phyloP scores from a whole-genome alignment of 30 jellyfish, hydroid and myxozoan genomes.

The Pelagia noctiluca region DNA sequence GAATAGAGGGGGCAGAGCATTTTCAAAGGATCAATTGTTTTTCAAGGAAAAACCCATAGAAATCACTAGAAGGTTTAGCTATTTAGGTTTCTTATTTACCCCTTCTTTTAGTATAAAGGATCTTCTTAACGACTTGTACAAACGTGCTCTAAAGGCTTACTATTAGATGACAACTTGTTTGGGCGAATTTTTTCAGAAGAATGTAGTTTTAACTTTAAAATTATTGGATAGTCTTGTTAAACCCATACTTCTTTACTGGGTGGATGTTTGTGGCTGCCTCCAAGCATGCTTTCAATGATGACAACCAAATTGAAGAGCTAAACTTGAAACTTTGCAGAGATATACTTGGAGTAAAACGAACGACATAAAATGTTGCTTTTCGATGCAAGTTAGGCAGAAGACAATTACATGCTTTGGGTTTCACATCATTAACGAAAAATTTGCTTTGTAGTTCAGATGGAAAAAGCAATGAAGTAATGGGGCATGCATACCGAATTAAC shows the following conservation, averaged over 20 bases:
- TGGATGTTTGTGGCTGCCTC: too few relatives aligned
- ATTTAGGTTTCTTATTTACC: conserved; percentile 30
- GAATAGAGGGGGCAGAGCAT: conserved; percentile 29
- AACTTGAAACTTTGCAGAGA: too few relatives aligned
- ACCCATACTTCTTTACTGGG: neutral
- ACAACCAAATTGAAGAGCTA: too few relatives aligned
- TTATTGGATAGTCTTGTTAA: conserved; percentile 19
- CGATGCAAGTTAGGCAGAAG: too few relatives aligned
- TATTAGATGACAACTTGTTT: conserved; percentile 23
- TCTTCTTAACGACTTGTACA: conserved; percentile 14
- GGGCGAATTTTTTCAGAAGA: conserved; percentile 27
- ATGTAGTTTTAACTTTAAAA: conserved; percentile 22
- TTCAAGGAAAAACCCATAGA: neutral
- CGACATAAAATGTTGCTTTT: too few relatives aligned
- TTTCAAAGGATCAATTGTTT: conserved; percentile 16
- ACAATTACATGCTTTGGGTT: too few relatives aligned
- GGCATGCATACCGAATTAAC: too few relatives aligned
- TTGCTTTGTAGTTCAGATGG: too few relatives aligned
- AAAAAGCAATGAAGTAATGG: too few relatives aligned
- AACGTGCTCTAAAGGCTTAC: conserved; percentile 41
- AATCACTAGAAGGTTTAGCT: conserved; percentile 18
- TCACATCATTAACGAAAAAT: too few relatives aligned
- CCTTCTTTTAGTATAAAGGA: conserved; percentile 24
- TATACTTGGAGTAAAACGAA: too few relatives aligned
- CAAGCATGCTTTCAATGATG: too few relatives aligned